phyloP scores from a whole-genome alignment of 1,140 invertebrate species.

The Paraescarpia echinospica region DNA sequence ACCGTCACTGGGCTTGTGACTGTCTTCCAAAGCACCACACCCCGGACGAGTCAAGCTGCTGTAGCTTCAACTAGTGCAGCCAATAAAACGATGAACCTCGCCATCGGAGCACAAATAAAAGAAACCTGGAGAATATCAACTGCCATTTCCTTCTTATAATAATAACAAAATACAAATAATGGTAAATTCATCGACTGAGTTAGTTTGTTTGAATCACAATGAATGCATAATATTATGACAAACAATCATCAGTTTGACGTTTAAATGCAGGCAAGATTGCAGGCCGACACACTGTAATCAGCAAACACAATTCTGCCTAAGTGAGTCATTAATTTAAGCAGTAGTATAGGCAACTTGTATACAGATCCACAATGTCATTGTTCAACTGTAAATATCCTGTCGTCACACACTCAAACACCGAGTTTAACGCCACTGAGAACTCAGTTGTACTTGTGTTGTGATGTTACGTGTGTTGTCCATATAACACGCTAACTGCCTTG shows the following conservation, averaged over 20 bases:
- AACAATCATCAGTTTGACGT: neutral
- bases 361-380: neutral
- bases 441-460: neutral
- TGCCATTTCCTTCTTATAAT: too few species aligned
- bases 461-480: neutral
- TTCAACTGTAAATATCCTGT: too few species aligned
- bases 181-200: neutral
- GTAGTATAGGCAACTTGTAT: neutral
- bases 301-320: neutral
- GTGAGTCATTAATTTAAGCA: too few species aligned
- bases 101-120: too few species aligned
- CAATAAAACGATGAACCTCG: too few species aligned
- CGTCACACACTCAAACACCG: neutral
- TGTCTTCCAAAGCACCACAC: too few species aligned
- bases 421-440: neutral
- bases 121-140: too few species aligned
- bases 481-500: neutral
- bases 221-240: neutral
- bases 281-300: neutral
- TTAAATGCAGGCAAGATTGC: neutral
- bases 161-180: too few species aligned
- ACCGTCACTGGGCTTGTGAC: too few species aligned
- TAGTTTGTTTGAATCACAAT: neutral
- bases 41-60: too few species aligned
- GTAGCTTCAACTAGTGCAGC: too few species aligned